Evolutionary conservation across 2,888 invertebrate genomes (phyloP).

Genomic region (Hipparchia sbordonii): DNA sequence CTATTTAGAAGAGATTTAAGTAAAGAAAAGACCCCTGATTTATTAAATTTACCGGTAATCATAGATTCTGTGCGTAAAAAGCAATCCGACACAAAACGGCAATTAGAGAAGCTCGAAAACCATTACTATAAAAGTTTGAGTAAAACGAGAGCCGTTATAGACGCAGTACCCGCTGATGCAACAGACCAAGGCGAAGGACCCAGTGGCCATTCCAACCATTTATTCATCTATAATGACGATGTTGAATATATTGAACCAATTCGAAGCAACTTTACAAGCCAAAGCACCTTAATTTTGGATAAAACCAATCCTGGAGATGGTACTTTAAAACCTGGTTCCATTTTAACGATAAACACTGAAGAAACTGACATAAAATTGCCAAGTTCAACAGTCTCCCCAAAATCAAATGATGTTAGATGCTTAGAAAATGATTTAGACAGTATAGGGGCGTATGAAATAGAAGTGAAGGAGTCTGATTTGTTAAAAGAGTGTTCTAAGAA

Average conservation of each 20-base stretch:
- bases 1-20: conserved; percentile 64
- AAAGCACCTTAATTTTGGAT: conserved; percentile 76
- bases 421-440: conserved; percentile 68
- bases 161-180: conserved; percentile 76
- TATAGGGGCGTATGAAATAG: conserved; percentile 75
- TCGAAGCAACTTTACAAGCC: conserved; percentile 75
- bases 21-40: conserved; percentile 72
- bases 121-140: conserved; percentile 75
- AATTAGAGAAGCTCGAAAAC: conserved; percentile 76
- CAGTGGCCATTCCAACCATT: conserved; percentile 69
- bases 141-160: conserved; percentile 68
- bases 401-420: conserved; percentile 55
- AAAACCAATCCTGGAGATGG: conserved; percentile 59
- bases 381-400: conserved; percentile 74
- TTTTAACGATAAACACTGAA: conserved; percentile 72
- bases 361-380: conserved; percentile 75
- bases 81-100: conserved; percentile 72
- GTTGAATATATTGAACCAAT: conserved; percentile 81
- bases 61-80: conserved; percentile 76
- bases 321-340: conserved; percentile 62
- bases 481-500: conserved; percentile 64
- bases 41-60: conserved; percentile 73
- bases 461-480: conserved; percentile 73
- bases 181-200: conserved; percentile 66
- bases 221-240: conserved; percentile 70